Conservation (phyloP, 2,888 invertebrate genomes). For the Bugulina stolonifera region DNA sequence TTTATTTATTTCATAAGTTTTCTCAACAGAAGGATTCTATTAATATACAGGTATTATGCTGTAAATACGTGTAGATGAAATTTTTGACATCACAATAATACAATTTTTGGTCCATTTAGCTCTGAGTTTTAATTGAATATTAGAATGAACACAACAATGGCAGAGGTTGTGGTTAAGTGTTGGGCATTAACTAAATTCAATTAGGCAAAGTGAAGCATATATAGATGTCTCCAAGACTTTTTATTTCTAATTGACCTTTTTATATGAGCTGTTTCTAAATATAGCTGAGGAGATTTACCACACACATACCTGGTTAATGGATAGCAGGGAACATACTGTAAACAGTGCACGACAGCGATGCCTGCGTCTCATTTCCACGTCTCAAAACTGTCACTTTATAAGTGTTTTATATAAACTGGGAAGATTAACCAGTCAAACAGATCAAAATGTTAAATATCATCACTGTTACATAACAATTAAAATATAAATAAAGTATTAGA, state of each 20-base stretch:
- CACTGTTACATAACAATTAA: too few relatives aligned
- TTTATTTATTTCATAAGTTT: too few relatives aligned
- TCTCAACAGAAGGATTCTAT: too few relatives aligned
- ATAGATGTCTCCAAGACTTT: constrained; percentile 18
- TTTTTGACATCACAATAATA: too few relatives aligned
- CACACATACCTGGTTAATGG: constrained; percentile 24
- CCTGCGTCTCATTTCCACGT: constrained; percentile 5
- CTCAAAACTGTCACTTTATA: constrained; percentile 12
- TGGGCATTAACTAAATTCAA: constrained; percentile 6
- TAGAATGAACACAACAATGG: neutral
- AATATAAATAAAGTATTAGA: too few relatives aligned
- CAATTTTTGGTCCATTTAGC: too few relatives aligned
- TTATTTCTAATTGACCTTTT: neutral
- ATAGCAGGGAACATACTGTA: constrained; percentile 2
- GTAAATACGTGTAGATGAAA: too few relatives aligned
- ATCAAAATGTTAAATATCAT: too few relatives aligned
- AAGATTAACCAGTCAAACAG: too few relatives aligned
- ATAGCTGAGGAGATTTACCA: neutral
- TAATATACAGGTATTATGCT: too few relatives aligned
- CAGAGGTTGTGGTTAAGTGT: constrained; percentile 5
- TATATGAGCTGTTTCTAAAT: neutral
- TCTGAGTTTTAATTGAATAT: neutral
- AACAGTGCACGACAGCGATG: constrained; percentile 11
- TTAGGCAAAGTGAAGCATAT: neutral
- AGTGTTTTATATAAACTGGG: too few relatives aligned